Evolutionary conservation across 2,888 invertebrate species (phyloP).

Genomic region (Chrysolina haemoptera): DNA sequence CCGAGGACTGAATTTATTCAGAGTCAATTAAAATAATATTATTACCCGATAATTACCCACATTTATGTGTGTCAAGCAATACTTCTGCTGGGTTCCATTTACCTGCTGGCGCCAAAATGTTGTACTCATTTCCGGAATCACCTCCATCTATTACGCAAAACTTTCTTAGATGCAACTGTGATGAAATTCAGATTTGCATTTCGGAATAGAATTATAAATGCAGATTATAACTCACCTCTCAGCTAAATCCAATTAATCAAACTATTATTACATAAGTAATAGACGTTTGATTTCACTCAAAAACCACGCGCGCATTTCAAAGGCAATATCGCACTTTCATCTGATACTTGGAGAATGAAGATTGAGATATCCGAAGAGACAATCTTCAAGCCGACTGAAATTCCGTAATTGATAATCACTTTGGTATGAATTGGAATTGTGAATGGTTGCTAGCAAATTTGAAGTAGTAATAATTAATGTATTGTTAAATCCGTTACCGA

Average conservation of each 20-base stretch:
- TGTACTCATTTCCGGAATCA: not conserved
- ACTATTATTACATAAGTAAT: not conserved
- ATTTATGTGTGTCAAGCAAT: not conserved
- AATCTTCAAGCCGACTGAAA: not conserved
- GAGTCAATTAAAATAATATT: no score
- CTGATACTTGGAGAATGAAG: not conserved
- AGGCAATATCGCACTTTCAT: slow-evolving; percentile 2
- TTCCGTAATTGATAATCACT: not conserved
- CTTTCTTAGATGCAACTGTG: slow-evolving; percentile 20
- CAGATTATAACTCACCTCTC: not conserved
- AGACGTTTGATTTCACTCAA: not conserved
- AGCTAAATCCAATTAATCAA: not conserved
- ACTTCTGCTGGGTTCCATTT: not conserved
- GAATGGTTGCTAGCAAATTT: not conserved
- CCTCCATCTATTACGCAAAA: not conserved
- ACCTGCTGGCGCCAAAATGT: not conserved
- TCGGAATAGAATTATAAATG: slow-evolving; percentile 9
- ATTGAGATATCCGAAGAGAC: not conserved
- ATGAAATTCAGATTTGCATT: slow-evolving; percentile 15
- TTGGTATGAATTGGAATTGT: not conserved
- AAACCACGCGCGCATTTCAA: not conserved
- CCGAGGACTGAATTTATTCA: no score
- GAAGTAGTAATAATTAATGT: no score
- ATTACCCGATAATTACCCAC: no score
- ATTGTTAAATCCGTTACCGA: slow-evolving; percentile 9